Conservation (phyloP, 2,888 invertebrate species). For the Cyclophora albipunctata region DNA sequence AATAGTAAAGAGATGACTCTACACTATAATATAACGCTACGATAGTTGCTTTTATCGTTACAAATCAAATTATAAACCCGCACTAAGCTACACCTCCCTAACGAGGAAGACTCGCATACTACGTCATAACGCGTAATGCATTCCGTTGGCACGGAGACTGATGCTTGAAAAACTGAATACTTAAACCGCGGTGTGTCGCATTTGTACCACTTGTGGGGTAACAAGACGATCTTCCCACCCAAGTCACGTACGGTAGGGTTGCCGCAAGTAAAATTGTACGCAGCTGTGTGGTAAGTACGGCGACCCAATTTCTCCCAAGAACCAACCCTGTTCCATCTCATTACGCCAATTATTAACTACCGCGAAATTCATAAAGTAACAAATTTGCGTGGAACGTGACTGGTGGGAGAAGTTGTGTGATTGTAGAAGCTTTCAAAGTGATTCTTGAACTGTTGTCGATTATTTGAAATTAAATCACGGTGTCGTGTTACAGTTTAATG, state of each 20-base stretch:
- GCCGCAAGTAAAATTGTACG: conserved; percentile 54
- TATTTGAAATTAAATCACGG: too few relatives aligned
- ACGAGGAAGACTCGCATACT: too few relatives aligned
- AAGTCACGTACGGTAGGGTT: conserved; percentile 46
- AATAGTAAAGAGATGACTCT: too few relatives aligned
- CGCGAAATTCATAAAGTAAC: conserved; percentile 19
- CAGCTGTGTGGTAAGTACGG: conserved; percentile 33
- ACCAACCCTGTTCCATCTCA: conserved; percentile 32
- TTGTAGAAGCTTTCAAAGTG: not conserved
- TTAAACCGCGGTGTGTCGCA: conserved; percentile 26
- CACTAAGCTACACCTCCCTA: too few relatives aligned
- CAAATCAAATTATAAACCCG: too few relatives aligned
- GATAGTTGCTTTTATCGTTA: too few relatives aligned
- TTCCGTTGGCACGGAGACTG: conserved; percentile 9
- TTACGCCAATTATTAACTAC: conserved; percentile 24
- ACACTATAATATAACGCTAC: too few relatives aligned
- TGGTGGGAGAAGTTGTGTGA: conserved; percentile 6
- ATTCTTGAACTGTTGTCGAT: too few relatives aligned
- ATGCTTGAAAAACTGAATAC: conserved; percentile 15
- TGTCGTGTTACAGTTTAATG: too few relatives aligned
- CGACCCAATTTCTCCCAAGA: conserved; percentile 37
- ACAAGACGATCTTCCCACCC: conserved; percentile 40
- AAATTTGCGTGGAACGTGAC: conserved; percentile 11
- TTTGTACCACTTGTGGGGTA: conserved; percentile 31
- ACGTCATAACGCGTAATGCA: conserved; percentile 9